phyloP scores from a whole-genome alignment of 2,113 vertebrate species.

The Dicaeum eximium region DNA sequence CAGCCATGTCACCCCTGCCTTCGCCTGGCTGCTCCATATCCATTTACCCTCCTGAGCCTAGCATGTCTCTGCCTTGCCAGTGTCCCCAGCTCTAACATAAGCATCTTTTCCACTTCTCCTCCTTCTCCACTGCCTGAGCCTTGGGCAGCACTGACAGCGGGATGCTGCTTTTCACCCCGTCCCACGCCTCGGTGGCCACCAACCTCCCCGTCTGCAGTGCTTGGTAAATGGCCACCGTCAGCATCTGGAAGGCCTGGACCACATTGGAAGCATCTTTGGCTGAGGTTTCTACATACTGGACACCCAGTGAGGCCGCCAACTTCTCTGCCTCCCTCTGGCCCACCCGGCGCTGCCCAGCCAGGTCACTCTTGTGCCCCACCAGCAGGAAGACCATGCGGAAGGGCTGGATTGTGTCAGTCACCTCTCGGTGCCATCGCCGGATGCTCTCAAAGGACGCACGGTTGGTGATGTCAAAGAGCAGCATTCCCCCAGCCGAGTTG shows the following conservation, averaged over 20 bases:
- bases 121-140: background rate
- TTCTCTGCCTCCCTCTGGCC: conserved; percentile 74
- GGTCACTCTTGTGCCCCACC: conserved; percentile 83
- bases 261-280: conserved; percentile 78
- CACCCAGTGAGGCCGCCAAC: conserved; percentile 68
- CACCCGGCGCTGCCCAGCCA: conserved; percentile 63
- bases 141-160: background rate
- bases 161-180: conserved; percentile 73
- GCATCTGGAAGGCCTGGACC: conserved; percentile 70
- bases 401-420: conserved; percentile 73
- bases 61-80: background rate
- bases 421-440: conserved; percentile 78
- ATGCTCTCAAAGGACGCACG: conserved; percentile 79
- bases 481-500: conserved; percentile 79
- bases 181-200: conserved; percentile 70
- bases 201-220: conserved; percentile 68
- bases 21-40: background rate
- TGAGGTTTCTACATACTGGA: conserved; percentile 78
- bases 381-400: conserved; percentile 75
- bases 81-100: background rate
- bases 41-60: background rate
- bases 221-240: conserved; percentile 71
- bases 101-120: conserved; percentile 2
- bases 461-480: conserved; percentile 83
- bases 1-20: rapidly evolving